Evolutionary conservation across 2,113 vertebrate species (phyloP), one percentile per base, ranked within the genome.

Genomic region (Todiramphus saurophagus): DNA sequence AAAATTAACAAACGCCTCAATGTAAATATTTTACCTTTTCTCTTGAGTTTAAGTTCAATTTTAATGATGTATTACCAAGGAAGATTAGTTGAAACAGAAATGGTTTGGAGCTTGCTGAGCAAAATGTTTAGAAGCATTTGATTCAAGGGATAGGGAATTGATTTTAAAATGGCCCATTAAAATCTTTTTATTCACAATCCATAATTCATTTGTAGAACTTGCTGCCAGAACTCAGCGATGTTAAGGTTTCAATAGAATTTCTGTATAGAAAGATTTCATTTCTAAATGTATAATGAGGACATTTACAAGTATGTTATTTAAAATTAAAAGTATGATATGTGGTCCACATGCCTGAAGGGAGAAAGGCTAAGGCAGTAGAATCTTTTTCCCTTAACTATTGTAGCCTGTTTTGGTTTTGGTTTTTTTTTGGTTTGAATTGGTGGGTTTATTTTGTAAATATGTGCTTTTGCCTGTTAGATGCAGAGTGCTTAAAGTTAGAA

Each of bases 81-180:
- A 92, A 88, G 37, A 77, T 88, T 18, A 77, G 18, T 15, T 78
- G 55, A 92, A 92, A 67, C 8, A 68, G n/a, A 69, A 80, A 28
- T 46, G 7, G 13, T 81, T 89, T 92, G 62, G 46, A 84, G 64
- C 80, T 87, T 67, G 46, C 46, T 31, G 43, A 78, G 41, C 41
- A 53, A 93, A 89, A 81, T 62, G 21, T 72, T 92, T 66, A 51
- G 79, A 63, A 87, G 19, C 46, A 79, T 48, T 92, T 90, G 58
- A 76, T 82, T 87, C 76, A 62, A 73, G 50, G 31, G 21, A 48
- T 41, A 56, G 35, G 27, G 59, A 94, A 89, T 41, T 75, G 55
- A 55, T 84, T 94, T 94, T 66, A 66, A 92, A 95, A 87, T 62
- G 58, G 18, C 39, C 28, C 84, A 66, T 89, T 82, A 89, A 90